Evolutionary conservation across 2,888 invertebrate genomes (phyloP).

Genomic region (Caenorhabditis sp.): DNA sequence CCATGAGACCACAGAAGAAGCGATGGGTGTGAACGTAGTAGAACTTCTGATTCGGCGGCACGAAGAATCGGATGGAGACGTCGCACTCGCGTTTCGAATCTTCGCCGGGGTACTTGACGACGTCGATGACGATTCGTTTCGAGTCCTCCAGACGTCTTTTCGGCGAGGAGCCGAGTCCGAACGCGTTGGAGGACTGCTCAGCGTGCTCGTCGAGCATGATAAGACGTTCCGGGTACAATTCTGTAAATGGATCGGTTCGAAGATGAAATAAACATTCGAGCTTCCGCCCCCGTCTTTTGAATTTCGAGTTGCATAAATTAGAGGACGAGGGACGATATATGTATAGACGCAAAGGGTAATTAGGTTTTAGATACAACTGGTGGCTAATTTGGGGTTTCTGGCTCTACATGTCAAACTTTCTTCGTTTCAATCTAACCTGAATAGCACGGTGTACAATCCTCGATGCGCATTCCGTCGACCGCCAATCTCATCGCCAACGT

Average conservation of each 20-base stretch:
- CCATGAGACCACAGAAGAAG: constrained; percentile 90
- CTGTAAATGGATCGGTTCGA: no score
- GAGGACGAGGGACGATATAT: no score
- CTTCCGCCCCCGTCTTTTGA: not conserved
- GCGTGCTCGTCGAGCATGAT: constrained; percentile 47
- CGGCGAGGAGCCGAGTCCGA: constrained; percentile 1
- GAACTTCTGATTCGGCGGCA: constrained; percentile 81
- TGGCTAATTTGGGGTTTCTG: not conserved
- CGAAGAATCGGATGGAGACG: constrained; percentile 85
- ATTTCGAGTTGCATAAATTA: not conserved
- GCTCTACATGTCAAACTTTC: not conserved
- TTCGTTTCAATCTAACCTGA: constrained; percentile 15
- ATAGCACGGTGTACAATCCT: constrained; percentile 70
- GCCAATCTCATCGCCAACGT: constrained; percentile 64
- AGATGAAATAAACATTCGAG: constrained; percentile 6
- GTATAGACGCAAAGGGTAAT: no score
- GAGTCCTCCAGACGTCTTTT: constrained; percentile 39
- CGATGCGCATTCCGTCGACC: constrained; percentile 63
- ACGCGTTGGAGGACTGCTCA: constrained; percentile 20
- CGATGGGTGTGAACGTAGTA: constrained; percentile 84
- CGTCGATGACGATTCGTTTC: constrained; percentile 41
- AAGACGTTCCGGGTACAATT: constrained; percentile 87
- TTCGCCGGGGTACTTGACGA: constrained; percentile 75
- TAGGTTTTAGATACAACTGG: not conserved
- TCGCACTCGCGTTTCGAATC: constrained; percentile 84